Conservation (phyloP, 2,888 invertebrate species). For the Callinectes sapidus region DNA sequence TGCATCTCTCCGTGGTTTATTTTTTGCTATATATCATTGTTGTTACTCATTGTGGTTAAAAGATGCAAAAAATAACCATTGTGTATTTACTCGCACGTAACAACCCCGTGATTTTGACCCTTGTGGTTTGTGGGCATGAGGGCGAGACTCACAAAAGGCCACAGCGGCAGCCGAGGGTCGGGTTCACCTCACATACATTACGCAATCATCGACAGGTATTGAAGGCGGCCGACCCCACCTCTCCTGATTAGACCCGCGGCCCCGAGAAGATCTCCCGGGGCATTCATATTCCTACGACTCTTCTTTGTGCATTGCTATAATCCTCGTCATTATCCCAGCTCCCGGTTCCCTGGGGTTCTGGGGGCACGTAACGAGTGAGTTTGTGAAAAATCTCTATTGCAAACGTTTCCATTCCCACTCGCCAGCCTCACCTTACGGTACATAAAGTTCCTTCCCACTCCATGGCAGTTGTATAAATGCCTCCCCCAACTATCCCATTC, state of each 20-base stretch:
- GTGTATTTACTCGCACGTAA: background rate
- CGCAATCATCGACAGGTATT: constrained; percentile 51
- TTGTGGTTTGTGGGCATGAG: background rate
- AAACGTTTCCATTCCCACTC: constrained; percentile 21
- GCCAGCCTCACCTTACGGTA: constrained; percentile 3
- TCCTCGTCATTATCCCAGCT: constrained; percentile 44
- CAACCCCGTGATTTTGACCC: background rate
- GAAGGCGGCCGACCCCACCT: background rate
- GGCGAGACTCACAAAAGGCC: constrained; percentile 23
- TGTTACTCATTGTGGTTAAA: constrained; percentile 43
- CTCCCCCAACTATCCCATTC: constrained; percentile 29
- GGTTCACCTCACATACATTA: constrained; percentile 36
- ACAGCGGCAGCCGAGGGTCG: background rate
- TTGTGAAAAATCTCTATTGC: constrained; percentile 42
- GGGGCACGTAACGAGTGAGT: background rate
- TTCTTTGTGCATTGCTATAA: constrained; percentile 38
- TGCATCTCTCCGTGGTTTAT: constrained; percentile 29
- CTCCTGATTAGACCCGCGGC: constrained; percentile 24
- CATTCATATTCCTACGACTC: constrained; percentile 59
- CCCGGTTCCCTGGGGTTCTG: constrained; percentile 4
- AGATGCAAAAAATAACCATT: constrained; percentile 37
- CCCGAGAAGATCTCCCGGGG: constrained; percentile 21
- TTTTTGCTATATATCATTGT: constrained; percentile 6
- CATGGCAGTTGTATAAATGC: constrained; percentile 40
- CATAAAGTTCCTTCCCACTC: constrained; percentile 42